phyloP scores from a whole-genome alignment of 2,888 invertebrate genomes.

The Andrena fulva region DNA sequence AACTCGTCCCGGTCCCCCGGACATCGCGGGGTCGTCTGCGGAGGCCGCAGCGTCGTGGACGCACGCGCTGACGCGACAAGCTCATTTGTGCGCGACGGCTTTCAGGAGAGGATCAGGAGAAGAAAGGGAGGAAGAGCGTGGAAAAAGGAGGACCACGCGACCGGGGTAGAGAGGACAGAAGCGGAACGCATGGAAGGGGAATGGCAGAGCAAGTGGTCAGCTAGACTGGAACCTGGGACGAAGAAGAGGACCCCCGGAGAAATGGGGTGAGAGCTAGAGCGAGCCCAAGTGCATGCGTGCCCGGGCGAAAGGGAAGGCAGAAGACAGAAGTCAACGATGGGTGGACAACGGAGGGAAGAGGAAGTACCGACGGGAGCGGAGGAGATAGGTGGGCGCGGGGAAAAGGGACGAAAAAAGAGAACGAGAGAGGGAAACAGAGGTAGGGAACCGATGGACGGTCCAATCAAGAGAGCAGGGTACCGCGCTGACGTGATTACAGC shows the following conservation, averaged over 20 bases:
- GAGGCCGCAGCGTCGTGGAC: conserved; percentile 52
- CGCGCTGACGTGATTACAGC: conserved; percentile 82
- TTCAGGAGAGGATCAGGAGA: conserved; percentile 55
- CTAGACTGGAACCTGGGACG: conserved; percentile 25
- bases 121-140: conserved; percentile 17
- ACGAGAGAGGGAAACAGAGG: conserved; percentile 50
- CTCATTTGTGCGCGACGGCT: conserved; percentile 83
- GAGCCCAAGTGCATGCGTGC: conserved; percentile 17
- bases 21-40: conserved; percentile 50
- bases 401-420: conserved; percentile 48
- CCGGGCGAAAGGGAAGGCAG: neutral
- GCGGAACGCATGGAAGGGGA: conserved; percentile 17
- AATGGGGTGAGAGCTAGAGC: conserved; percentile 54
- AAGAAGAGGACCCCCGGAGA: conserved; percentile 29
- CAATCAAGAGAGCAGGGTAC: conserved; percentile 80
- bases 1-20: conserved; percentile 65
- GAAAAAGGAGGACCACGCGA: conserved; percentile 29
- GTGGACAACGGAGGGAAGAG: conserved; percentile 34
- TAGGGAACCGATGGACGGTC: conserved; percentile 73
- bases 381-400: conserved; percentile 28
- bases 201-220: conserved; percentile 19
- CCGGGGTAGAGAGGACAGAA: conserved; percentile 4
- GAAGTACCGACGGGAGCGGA: conserved; percentile 42
- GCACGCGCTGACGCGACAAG: conserved; percentile 83
- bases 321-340: conserved; percentile 5